Conservation (phyloP, 2,888 invertebrate genomes). For the Peribatodes rhomboidaria region DNA sequence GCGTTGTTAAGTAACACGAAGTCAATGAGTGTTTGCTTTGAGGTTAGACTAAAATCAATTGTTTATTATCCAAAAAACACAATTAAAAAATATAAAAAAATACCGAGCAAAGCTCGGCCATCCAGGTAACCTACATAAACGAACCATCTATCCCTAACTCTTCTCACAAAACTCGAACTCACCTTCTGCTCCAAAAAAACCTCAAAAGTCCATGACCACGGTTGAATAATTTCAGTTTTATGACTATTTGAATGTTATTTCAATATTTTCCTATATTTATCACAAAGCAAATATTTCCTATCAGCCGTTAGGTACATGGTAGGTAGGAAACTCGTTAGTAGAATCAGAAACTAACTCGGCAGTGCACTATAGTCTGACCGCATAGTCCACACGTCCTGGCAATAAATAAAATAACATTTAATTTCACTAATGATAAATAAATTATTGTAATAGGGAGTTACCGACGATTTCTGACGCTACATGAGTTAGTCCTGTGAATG, state of each 20-base stretch:
- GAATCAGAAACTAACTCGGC: slow-evolving; percentile 33
- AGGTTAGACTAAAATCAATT: no score
- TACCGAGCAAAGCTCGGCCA: no score
- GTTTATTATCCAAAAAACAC: no score
- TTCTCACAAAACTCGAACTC: neutral
- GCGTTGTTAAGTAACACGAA: no score
- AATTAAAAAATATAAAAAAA: no score
- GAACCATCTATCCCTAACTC: neutral
- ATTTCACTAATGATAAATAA: neutral
- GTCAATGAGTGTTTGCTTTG: no score
- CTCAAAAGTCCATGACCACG: neutral
- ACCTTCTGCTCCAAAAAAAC: neutral
- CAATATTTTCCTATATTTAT: slow-evolving; percentile 40
- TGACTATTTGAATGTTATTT: slow-evolving; percentile 24
- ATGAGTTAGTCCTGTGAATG: slow-evolving; percentile 1
- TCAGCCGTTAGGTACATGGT: slow-evolving; percentile 34
- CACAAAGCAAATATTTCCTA: slow-evolving; percentile 45
- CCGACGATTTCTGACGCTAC: neutral
- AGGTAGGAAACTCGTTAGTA: slow-evolving; percentile 39
- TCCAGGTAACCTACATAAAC: no score
- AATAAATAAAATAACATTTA: slow-evolving; percentile 10
- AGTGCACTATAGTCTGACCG: slow-evolving; percentile 30
- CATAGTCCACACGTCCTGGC: slow-evolving; percentile 29
- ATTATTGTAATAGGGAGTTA: neutral
- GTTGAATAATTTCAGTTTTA: slow-evolving; percentile 3